A percentile compares a stretch with the other conserved stretches of the same genome.
phyloP scores from a whole-genome alignment of 2,113 vertebrate species.

The Crypturellus undulatus region DNA sequence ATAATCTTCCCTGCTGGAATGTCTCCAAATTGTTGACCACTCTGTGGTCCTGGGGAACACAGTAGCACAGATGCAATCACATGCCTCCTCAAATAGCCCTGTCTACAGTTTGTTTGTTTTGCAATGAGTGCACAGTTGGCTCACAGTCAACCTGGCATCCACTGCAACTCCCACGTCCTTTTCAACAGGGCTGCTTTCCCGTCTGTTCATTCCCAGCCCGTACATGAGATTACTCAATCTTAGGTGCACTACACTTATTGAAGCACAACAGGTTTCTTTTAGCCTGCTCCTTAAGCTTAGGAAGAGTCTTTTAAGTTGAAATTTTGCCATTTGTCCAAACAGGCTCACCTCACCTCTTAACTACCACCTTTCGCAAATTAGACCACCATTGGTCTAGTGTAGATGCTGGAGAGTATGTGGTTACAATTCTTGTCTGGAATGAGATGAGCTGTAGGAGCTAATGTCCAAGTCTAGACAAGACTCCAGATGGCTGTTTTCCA shows the following conservation, averaged over 20 bases:
- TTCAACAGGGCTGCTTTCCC: neutral
- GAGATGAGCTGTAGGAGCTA: neutral
- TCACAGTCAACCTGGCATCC: neutral
- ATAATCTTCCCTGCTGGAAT: neutral
- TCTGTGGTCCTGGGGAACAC: neutral
- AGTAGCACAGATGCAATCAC: neutral
- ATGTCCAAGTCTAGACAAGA: neutral
- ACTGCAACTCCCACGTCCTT: neutral
- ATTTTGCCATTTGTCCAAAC: neutral
- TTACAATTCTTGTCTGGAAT: neutral
- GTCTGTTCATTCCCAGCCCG: neutral
- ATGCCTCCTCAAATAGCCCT: neutral
- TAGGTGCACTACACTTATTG: too few relatives aligned
- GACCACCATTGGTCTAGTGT: too few relatives aligned
- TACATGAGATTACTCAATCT: neutral
- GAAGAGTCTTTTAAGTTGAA: neutral
- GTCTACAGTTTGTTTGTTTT: neutral
- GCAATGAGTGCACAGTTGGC: neutral
- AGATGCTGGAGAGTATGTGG: neutral
- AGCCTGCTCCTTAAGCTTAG: neutral
- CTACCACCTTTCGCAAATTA: neutral
- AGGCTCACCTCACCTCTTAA: neutral
- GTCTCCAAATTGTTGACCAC: neutral
- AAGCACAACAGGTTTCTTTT: neutral
- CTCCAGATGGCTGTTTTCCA: neutral